Conservation (phyloP, 2,113 vertebrate genomes). For the Ptychochromis oligacanthus region DNA sequence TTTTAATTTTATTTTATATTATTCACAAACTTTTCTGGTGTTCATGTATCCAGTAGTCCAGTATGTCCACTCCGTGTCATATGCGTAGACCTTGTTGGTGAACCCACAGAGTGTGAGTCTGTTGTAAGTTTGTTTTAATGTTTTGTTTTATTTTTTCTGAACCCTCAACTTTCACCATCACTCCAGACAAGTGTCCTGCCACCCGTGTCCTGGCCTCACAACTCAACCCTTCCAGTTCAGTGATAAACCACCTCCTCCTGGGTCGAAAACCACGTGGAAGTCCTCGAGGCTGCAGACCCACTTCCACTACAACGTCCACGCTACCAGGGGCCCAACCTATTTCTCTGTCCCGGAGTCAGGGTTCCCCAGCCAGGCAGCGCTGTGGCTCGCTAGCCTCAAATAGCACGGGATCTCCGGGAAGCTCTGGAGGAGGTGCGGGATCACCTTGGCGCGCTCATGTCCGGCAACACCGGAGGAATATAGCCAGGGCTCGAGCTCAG, state of each 20-base stretch:
- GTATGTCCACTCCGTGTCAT: neutral
- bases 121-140: neutral
- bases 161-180: neutral
- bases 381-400: conserved; percentile 35
- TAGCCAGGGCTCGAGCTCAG: conserved; percentile 85
- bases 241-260: conserved; percentile 96
- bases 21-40: neutral
- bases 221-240: conserved; percentile 88
- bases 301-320: neutral
- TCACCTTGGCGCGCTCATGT: conserved; percentile 94
- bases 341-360: conserved; percentile 66
- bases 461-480: conserved; percentile 87
- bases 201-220: conserved; percentile 92
- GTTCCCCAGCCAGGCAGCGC: conserved; percentile 46
- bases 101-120: neutral
- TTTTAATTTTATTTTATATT: too few relatives aligned
- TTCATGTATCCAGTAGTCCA: neutral
- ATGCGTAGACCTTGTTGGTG: neutral
- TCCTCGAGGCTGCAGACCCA: conserved; percentile 51
- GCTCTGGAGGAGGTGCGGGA: conserved; percentile 79
- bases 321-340: conserved; percentile 62
- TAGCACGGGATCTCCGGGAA: conserved; percentile 61
- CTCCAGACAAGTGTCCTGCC: conserved; percentile 91
- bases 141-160: neutral
- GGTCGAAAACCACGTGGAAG: conserved; percentile 86